Conservation (phyloP, 2,113 vertebrate genomes). For the Rutilus rutilus region DNA sequence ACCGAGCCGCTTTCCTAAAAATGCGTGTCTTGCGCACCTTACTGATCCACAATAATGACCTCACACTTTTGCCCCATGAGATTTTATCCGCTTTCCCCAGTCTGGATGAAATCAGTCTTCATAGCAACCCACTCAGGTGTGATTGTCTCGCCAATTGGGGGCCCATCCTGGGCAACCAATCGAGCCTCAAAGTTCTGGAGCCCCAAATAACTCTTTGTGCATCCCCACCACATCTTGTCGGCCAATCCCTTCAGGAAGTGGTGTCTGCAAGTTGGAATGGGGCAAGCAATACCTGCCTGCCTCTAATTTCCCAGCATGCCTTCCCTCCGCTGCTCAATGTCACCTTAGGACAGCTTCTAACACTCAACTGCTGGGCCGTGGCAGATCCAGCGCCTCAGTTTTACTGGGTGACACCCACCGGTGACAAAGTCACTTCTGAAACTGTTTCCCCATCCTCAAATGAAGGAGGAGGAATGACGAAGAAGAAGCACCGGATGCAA, state of each 20-base stretch:
- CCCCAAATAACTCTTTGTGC: slow-evolving; percentile 76
- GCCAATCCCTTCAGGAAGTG: slow-evolving; percentile 75
- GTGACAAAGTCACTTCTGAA: slow-evolving; percentile 79
- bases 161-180: slow-evolving; percentile 71
- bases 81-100: slow-evolving; percentile 69
- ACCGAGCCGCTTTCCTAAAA: slow-evolving; percentile 74
- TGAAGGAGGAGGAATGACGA: slow-evolving; percentile 60
- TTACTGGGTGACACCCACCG: slow-evolving; percentile 81
- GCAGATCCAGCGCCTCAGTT: slow-evolving; percentile 81
- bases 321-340: slow-evolving; percentile 72
- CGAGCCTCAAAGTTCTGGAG: slow-evolving; percentile 75
- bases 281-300: slow-evolving; percentile 73
- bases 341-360: slow-evolving; percentile 71
- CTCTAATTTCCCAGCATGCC: slow-evolving; percentile 72
- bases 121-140: slow-evolving; percentile 81
- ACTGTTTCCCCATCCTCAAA: slow-evolving; percentile 61
- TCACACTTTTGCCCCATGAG: slow-evolving; percentile 77
- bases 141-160: slow-evolving; percentile 81
- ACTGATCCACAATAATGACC: slow-evolving; percentile 76
- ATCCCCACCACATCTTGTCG: slow-evolving; percentile 70
- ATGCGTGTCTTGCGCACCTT: slow-evolving; percentile 75
- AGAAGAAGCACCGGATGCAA: slow-evolving; percentile 69
- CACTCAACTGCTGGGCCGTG: slow-evolving; percentile 77
- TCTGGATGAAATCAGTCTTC: slow-evolving; percentile 72
- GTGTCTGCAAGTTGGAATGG: slow-evolving; percentile 66